Conservation (phyloP, 2,888 invertebrate genomes). For the Metacarcinus magister region DNA sequence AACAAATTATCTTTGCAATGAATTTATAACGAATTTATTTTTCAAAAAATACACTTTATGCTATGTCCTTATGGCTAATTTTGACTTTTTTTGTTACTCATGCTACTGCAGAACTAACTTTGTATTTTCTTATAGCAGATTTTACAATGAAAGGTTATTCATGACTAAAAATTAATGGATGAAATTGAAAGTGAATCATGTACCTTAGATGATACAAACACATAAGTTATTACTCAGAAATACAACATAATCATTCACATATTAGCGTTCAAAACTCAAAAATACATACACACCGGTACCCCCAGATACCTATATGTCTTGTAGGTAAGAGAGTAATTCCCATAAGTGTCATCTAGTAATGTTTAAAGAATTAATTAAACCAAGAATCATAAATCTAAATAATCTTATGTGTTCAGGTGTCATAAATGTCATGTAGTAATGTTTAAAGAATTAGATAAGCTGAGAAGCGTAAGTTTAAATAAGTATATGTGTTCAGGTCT, state of each 20-base stretch:
- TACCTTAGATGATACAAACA: not conserved
- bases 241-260: not conserved
- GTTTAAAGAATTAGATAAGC: not conserved
- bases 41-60: not conserved
- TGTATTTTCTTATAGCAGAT: not conserved
- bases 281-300: not conserved
- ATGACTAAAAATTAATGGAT: not conserved
- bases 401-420: no score
- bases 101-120: not conserved
- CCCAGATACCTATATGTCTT: not conserved
- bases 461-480: not conserved
- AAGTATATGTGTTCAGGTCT: constrained; percentile 64
- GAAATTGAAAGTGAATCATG: not conserved
- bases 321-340: not conserved
- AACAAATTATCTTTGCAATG: not conserved
- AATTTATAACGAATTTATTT: not conserved
- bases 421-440: no score
- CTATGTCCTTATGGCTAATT: not conserved
- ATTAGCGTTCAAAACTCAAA: not conserved
- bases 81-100: not conserved
- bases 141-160: not conserved
- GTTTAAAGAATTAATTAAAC: no score
- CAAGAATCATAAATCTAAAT: no score
- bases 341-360: no score
- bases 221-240: not conserved